Base-by-base conservation (phyloP, 2,888 invertebrate species). In the Phortica magna region DNA sequence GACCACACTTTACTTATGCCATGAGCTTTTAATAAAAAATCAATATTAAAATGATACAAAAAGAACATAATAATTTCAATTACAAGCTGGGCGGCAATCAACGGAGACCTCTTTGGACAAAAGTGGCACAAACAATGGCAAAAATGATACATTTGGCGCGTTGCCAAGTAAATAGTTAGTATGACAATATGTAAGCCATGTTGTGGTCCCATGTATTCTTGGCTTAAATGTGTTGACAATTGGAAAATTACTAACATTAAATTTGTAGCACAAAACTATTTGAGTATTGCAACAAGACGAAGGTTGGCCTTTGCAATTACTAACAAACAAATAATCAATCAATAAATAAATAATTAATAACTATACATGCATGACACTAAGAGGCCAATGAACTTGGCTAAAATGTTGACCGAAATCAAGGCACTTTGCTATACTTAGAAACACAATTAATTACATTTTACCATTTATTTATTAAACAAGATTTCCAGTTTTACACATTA, bases 311-410 rank as follows among this genome's bases (percentile, higher is more conserved):
- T 55, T 55, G 10, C 55, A 1, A 17, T 12, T 1, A 55, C 10
- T 12, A 6, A 55, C 17, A 17, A 14, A 1, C 55, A 55, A 14
- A 17, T 55, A 55, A 31, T 31, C 48, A 48, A 9, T 61, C 19
- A 61, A 61, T 61, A n/a, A 61, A 61, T 61, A 61, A 61, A 10
- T 61, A 61, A 17, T 61, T 61, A 22, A 61, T 22, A 61, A 61
- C 22, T 22, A 9, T 1, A 9, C 12, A 61, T 55, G 55, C 17
- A 14, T 55, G n/a, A 55, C n/a, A 55, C 14, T 55, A 55, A n/a
- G 19, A 61, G 61, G 61, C 61, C 22, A 61, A 61, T 22, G 61
- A 61, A 61, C 61, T 61, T 17, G 22, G 61, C 19, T 14, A 48
- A 48, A 12, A 31, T 31, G 31, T 31, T 31, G 31, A 4, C 31